Conservation (phyloP, 2,797 vertebrate genomes). For the Cygnus olor region DNA sequence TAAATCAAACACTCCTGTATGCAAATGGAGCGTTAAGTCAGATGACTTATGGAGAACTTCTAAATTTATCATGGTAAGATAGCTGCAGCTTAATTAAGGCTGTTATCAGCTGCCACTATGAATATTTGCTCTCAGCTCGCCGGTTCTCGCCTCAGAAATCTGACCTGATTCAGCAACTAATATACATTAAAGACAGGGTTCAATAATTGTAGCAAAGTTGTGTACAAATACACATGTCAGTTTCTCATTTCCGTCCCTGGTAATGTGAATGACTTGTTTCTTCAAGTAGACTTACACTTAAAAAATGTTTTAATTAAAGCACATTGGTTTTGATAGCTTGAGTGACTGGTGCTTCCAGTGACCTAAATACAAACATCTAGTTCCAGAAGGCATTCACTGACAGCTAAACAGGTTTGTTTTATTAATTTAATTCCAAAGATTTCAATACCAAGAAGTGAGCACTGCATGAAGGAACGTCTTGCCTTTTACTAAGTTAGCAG, state of each 20-base stretch:
- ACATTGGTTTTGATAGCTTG: neutral
- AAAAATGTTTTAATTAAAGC: neutral
- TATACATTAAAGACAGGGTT: neutral
- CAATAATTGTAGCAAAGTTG: neutral
- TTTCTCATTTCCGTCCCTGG: neutral
- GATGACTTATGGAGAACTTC: conserved; percentile 3
- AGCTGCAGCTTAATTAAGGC: conserved; percentile 46
- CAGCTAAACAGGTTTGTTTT: neutral
- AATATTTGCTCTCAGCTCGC: conserved; percentile 35
- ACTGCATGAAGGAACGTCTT: neutral
- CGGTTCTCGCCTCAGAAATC: neutral
- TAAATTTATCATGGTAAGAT: conserved; percentile 43
- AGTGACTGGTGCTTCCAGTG: neutral
- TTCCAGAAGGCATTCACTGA: neutral
- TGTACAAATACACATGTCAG: neutral
- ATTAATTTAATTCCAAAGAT: neutral
- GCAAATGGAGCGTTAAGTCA: conserved; percentile 16
- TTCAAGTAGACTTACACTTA: neutral
- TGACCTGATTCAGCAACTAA: conserved; percentile 13
- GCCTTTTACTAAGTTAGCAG: neutral
- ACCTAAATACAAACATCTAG: neutral
- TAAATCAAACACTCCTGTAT: conserved; percentile 21
- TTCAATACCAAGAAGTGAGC: neutral
- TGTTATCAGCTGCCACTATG: conserved; percentile 20
- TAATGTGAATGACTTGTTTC: neutral